Evolutionary conservation across 2,797 vertebrate genomes (phyloP), one percentile per base, ranked within the genome.

Genomic region (Falco berigora): DNA sequence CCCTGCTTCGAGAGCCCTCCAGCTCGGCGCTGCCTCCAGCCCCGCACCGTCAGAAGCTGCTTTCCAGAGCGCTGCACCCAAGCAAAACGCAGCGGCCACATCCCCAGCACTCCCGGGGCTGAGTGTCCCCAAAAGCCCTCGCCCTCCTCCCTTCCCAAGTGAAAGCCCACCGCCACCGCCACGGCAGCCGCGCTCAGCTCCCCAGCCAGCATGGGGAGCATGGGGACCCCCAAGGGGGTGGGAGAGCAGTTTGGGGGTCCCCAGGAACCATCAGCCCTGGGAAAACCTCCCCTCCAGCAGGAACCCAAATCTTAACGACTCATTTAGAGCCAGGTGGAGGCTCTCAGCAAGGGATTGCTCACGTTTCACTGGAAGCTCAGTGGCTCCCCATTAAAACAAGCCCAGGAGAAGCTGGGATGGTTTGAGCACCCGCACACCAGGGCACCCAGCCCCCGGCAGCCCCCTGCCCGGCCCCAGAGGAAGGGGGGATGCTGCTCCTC

Each of bases 341-440:
- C 27, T 81, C 50, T 61, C 56, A 46, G 44, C 19, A 20, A 40
- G 59, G 34, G 25, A 22, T 28, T 23, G 40, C 28, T 36, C 34
- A 21, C 2, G 0, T 44, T 58, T 73, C 23, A 5, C 50, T 73
- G 25, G 50, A 38, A 63, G 56, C 36, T 38, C 24, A 24, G 46
- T 42, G 76, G 21, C 28, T 61, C 22, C 59, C 23, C 42, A 42
- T 8, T 53, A 36, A 62, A 86, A 86, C 14, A n/a, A 83, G 63
- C 15, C 24, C 61, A 63, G 59, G 38, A 75, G 36, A 63, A n/a
- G 56, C 12, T 32, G 44, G 47, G 64, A 32, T 0, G 7, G 25
- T 30, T 34, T 2, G 0, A 76, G 78, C 40, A 55, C 10, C n/a
- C 2, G 0, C 44, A 46, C 4, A 42, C 44, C 0, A 0, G n/a